Percentiles rank a stretch among this genome's conserved stretches.
Conservation (phyloP, 1,140 invertebrate genomes). For the Homarus americanus region DNA sequence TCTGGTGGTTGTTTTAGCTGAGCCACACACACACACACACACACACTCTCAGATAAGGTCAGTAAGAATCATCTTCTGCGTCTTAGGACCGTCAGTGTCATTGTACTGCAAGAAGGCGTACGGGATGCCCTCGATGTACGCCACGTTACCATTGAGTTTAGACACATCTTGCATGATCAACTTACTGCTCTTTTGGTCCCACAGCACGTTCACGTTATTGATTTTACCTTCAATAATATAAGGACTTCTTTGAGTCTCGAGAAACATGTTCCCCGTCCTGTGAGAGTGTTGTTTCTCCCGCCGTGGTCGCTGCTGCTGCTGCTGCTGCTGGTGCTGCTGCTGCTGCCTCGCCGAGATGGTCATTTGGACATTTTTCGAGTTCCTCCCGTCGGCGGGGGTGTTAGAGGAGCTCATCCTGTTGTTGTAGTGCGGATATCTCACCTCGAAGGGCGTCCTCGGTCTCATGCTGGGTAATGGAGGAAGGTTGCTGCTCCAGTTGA, state of each 20-base stretch:
- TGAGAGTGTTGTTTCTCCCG: no score
- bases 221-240: constrained; percentile 46
- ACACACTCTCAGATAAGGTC: constrained; percentile 48
- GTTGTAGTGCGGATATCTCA: constrained; percentile 27
- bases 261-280: not conserved
- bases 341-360: not conserved
- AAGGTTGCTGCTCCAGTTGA: constrained; percentile 21
- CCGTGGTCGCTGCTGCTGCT: not conserved
- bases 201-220: constrained; percentile 45
- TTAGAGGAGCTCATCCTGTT: not conserved
- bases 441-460: constrained; percentile 42
- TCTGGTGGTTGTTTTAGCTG: no score
- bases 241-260: not conserved
- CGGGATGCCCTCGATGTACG: constrained; percentile 48
- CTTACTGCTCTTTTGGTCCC: constrained; percentile 56
- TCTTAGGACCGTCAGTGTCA: constrained; percentile 45
- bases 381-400: no score
- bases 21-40: no score
- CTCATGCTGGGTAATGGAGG: constrained; percentile 23
- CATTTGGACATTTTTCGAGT: no score
- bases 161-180: constrained; percentile 56
- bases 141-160: constrained; percentile 56
- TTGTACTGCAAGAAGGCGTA: constrained; percentile 54
- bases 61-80: constrained; percentile 60
- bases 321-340: not conserved